Base-by-base conservation (phyloP, 2,113 vertebrate species). In the Corydoras maculifer region DNA sequence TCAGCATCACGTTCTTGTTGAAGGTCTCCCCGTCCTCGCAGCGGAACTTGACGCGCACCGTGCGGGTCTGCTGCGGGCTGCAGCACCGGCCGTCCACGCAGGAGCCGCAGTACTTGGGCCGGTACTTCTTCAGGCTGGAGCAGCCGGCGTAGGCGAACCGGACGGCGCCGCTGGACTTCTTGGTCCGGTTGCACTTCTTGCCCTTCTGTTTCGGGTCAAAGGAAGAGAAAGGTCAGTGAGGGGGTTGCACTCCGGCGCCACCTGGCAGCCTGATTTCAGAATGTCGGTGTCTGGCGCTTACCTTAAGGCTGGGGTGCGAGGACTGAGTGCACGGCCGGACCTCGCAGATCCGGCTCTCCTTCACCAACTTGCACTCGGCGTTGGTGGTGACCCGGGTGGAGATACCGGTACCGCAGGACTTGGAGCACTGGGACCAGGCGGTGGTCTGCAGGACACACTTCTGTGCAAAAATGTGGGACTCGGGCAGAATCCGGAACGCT, bases 341-440 rank as follows among this genome's bases (percentile, higher is more conserved):
- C 88, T 98, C 93, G 70, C 97, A 99, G 85, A 99, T 92, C 68
- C 96, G 87, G 14, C 92, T 93, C 87, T 99, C 97, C 83, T 96
- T 95, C 78, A 93, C 87, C 83, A 98, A 89, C 79, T 92, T 95
- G 88, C 96, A 99, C 70, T 96, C 92, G 0, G 81, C 84, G 80
- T 99, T 99, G 0, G 96, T 99, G 88, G 96, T 98, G 77, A 99
- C 93, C 74, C 97, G 90, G 7, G 93, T 96, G 79, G 97, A 98
- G 87, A 98, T 92, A 67, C 97, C 97, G 5, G 91, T 97, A 65
- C 97, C 96, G 59, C 97, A 99, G 0, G 90, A 96, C 91, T 95
- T 97, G 54, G 97, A 98, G 86, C 97, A 99, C 80, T 93, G 93
- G 54, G 96, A 98, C 97, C 97, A 99, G 11, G 93, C 90, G 5